Conservation (phyloP, 2,888 invertebrate genomes). For the Melanostoma mellinum region DNA sequence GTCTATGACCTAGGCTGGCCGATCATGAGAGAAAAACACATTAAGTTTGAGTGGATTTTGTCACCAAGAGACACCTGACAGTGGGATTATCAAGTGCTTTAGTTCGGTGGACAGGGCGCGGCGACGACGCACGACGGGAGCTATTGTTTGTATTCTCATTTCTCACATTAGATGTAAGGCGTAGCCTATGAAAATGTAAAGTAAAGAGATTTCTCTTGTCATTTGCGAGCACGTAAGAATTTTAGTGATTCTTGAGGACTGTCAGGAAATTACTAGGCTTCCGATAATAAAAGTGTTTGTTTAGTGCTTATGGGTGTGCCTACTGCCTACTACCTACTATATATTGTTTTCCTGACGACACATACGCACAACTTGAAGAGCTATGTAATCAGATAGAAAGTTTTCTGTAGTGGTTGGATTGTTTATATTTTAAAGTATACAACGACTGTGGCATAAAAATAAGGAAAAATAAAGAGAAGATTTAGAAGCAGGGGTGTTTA, state of each 20-base stretch:
- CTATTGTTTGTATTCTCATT: neutral
- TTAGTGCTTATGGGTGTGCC: conserved; percentile 1
- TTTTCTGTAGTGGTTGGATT: conserved; percentile 11
- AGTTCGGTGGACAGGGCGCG: neutral
- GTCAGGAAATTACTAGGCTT: conserved; percentile 28
- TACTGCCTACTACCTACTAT: neutral
- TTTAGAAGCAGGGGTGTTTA: neutral
- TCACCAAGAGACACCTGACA: conserved; percentile 38
- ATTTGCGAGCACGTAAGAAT: conserved; percentile 7
- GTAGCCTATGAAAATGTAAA: neutral
- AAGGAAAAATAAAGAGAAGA: neutral
- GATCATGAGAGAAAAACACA: conserved; percentile 3
- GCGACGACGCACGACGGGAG: too few species aligned
- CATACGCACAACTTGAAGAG: conserved; percentile 14
- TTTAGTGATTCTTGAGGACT: conserved; percentile 1
- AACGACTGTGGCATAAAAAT: conserved; percentile 3
- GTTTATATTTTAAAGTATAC: neutral
- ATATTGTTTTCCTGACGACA: conserved; percentile 24
- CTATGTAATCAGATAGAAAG: conserved; percentile 1
- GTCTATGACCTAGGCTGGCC: neutral
- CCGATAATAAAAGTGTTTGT: conserved; percentile 7
- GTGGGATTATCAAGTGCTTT: conserved; percentile 28
- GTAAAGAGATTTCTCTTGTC: conserved; percentile 24
- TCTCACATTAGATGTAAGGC: neutral
- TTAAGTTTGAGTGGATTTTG: conserved; percentile 23